Evolutionary conservation across 2,113 vertebrate genomes (phyloP).

Genomic region (Tetrax tetrax): DNA sequence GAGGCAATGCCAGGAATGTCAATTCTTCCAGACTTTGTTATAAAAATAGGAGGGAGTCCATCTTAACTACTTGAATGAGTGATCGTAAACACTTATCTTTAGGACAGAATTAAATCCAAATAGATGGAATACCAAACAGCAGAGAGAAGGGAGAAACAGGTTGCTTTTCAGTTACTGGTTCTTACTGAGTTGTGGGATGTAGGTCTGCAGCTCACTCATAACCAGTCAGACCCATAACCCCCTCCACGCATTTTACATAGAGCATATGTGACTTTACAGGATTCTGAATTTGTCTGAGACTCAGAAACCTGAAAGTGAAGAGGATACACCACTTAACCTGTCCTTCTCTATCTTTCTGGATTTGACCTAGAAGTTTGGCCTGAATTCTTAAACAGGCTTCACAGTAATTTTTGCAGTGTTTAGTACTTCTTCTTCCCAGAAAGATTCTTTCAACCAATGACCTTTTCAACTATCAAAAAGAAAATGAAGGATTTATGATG

Average conservation of each 20-base stretch:
- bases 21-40: not conserved
- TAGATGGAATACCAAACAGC: not conserved
- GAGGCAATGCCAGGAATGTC: not conserved
- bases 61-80: not conserved
- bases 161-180: not conserved
- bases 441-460: not conserved
- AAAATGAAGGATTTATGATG: not conserved
- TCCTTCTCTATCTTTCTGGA: not conserved
- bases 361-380: not conserved
- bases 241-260: not conserved
- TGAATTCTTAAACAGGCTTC: not conserved
- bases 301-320: not conserved
- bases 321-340: not conserved
- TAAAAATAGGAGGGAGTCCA: not conserved
- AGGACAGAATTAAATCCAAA: not conserved
- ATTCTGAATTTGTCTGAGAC: not conserved
- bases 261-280: not conserved
- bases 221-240: not conserved
- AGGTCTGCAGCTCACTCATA: not conserved
- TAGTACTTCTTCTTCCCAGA: not conserved
- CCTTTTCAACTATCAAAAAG: not conserved
- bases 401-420: not conserved
- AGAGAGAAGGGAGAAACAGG: not conserved
- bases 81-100: rapidly evolving
- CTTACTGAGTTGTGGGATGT: not conserved